These are phyloP conservation scores for Lamellibrachia columna DNA, from an alignment of 2,888 invertebrate genomes.

Conservation along the genomic window DNA sequence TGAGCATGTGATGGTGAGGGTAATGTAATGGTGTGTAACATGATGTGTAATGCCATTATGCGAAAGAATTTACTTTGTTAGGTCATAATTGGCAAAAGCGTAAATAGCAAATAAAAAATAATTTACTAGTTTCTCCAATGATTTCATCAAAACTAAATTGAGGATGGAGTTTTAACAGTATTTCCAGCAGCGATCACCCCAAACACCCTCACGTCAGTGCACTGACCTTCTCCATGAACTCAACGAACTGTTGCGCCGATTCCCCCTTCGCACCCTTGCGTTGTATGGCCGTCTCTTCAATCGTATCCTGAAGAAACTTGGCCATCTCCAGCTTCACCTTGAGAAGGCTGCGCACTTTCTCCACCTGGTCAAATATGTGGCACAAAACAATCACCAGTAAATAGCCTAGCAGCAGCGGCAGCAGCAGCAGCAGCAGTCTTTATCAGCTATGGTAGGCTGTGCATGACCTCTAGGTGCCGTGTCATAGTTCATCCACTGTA, in stretches of 20 bases:
- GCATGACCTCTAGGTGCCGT: too few species aligned
- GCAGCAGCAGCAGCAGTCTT: too few species aligned
- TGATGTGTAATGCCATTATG: neutral
- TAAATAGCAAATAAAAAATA: too few species aligned
- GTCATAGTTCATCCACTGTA: too few species aligned
- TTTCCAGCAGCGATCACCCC: too few species aligned
- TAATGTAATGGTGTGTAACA: neutral
- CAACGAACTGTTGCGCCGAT: conserved; percentile 84
- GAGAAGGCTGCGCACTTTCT: conserved; percentile 86
- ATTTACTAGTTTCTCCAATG: too few species aligned
- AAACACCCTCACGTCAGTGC: neutral
- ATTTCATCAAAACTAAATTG: too few species aligned
- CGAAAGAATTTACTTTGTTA: neutral
- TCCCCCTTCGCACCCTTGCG: conserved; percentile 61
- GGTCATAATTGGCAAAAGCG: neutral
- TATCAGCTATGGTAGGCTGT: too few species aligned
- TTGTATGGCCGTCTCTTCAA: conserved; percentile 76
- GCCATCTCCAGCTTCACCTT: conserved; percentile 97
- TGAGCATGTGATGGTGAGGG: neutral
- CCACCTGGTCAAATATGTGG: conserved; percentile 70
- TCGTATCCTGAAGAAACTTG: conserved; percentile 94
- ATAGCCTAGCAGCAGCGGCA: too few species aligned
- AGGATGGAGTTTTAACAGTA: too few species aligned
- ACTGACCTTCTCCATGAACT: conserved; percentile 84
- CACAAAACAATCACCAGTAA: conserved; percentile 37